Base-by-base conservation (phyloP, 2,888 invertebrate species). In the Drosophila atroscutellata region DNA sequence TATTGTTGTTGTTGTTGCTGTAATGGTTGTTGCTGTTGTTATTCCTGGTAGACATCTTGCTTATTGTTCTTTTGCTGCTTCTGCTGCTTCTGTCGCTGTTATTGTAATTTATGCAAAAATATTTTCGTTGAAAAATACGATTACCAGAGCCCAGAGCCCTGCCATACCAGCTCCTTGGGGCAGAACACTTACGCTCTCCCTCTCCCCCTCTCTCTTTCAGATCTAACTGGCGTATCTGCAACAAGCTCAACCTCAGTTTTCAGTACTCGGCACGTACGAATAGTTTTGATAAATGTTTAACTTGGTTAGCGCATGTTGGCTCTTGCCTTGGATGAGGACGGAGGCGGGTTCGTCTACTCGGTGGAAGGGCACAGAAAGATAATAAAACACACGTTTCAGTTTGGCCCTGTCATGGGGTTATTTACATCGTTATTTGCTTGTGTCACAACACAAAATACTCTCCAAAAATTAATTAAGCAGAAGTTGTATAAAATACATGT, bases 71-170 rank as follows among this genome's bases (percentile, higher is more conserved):
- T 61, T 58, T 58, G 62, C 60, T 70, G 32, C 18, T 83, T 74
- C 64, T 64, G 45, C 61, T 66, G 58, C 50, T 56, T 72, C 85
- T 75, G 74, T 77, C 75, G 63, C 83, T 85, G 86, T 80, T 85
- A 86, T 89, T 89, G 89, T 89, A 87, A 89, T 85, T 85, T 85
- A 85, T 85, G 85, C 85, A 89, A 85, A 85, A 85, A 86, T 89
- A 89, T 85, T 86, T 89, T 83, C 72, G 89, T 85, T 82, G 77
- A 85, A 83, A 83, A 83, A 83, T 80, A 77, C 80, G 77, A 80
- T 80, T 80, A 80, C 80, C 80, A 64, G 58, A 61, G 64, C 37
- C 51, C 58, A 65, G 58, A 58, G 65, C 45, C 45, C 56, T 51
- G 65, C 49, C 36, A 58, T 26, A 24, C 51, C 56, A 66, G 57